Percentiles rank a stretch among this genome's conserved stretches.
Conservation (phyloP, 2,113 vertebrate genomes). For the Eulacestoma nigropectus region DNA sequence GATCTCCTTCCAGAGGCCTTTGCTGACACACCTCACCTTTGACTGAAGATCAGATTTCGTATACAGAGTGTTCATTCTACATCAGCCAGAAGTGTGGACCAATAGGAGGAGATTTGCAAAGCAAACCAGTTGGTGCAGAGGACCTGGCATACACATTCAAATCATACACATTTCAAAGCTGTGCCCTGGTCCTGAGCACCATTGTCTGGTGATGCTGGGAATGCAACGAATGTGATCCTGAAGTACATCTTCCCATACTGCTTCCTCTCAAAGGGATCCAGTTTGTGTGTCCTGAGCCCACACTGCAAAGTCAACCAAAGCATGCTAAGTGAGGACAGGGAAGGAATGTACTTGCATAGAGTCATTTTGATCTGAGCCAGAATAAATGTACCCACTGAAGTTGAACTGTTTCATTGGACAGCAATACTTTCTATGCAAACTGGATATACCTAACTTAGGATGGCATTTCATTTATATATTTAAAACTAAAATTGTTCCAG, state of each 20-base stretch:
- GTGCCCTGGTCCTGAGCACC: background rate
- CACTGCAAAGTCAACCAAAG: background rate
- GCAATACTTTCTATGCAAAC: background rate
- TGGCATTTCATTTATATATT: background rate
- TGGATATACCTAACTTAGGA: background rate
- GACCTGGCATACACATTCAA: background rate
- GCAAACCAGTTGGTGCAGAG: background rate
- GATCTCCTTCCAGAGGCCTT: background rate
- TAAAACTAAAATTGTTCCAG: background rate
- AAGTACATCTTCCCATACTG: background rate
- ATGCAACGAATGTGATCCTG: background rate
- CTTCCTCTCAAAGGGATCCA: background rate
- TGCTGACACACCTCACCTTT: background rate
- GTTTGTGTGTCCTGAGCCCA: background rate
- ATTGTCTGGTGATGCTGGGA: fast-evolving
- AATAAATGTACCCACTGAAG: background rate
- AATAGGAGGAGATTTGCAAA: background rate
- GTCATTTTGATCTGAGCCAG: background rate
- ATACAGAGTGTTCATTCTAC: background rate
- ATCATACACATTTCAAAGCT: background rate
- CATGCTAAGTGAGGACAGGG: background rate
- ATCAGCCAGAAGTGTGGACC: background rate
- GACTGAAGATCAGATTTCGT: background rate
- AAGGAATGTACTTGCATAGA: background rate
- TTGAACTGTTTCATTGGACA: background rate